A percentile compares a stretch with the other conserved stretches of the same genome.
Conservation (phyloP, 2,888 invertebrate genomes). For the Idaea biselata region DNA sequence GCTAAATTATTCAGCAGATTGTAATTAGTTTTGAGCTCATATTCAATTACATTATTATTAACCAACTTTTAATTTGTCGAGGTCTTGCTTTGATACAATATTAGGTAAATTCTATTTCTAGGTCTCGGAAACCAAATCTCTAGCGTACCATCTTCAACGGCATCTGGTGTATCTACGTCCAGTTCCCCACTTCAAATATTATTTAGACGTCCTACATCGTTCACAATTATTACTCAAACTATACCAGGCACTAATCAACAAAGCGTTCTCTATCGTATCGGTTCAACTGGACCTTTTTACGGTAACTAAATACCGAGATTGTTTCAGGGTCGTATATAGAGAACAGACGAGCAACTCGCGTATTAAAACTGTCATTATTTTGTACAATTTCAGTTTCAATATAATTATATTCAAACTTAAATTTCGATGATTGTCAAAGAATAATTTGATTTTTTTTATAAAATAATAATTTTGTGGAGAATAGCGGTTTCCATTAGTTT, state of each 20-base stretch:
- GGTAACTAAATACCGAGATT: background rate
- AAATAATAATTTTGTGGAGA: no score
- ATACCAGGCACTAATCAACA: background rate
- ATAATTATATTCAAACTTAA: no score
- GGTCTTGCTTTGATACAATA: background rate
- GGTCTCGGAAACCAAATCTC: slow-evolving; percentile 2
- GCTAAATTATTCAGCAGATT: background rate
- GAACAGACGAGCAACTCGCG: background rate
- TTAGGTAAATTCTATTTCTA: background rate
- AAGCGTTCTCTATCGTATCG: background rate
- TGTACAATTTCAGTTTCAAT: background rate
- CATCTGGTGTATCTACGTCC: background rate
- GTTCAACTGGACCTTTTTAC: background rate
- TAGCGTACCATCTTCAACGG: background rate
- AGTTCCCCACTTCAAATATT: background rate
- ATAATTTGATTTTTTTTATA: no score
- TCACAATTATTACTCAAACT: background rate
- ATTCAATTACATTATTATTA: background rate
- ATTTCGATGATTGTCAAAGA: no score
- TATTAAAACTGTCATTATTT: background rate
- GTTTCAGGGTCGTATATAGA: background rate
- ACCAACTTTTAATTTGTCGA: background rate
- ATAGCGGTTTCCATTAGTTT: no score
- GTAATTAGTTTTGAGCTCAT: background rate
- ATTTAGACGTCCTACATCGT: background rate